A percentile compares a stretch with the other conserved stretches of the same genome.
These are phyloP conservation scores for Lepus townsendii DNA, from an alignment of 2,797 vertebrate genomes.

Conservation along the genomic window DNA sequence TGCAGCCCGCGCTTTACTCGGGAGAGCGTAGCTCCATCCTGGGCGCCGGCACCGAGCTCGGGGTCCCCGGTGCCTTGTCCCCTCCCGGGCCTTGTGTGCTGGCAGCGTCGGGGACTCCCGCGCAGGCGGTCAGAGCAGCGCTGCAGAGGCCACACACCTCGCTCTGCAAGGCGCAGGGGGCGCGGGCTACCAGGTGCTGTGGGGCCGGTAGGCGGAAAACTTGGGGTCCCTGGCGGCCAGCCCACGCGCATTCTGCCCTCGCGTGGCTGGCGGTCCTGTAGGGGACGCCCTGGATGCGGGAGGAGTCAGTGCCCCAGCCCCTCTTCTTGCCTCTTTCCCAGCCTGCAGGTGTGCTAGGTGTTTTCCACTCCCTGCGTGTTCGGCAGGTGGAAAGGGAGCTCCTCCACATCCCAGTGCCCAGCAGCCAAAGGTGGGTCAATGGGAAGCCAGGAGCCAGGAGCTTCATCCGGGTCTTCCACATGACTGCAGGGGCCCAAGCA, in stretches of 20 bases:
- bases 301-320: too few relatives aligned
- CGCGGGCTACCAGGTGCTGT: too few relatives aligned
- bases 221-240: neutral
- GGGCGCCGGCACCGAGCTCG: accelerated
- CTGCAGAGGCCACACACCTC: neutral
- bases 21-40: accelerated
- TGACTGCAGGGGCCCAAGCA: too few relatives aligned
- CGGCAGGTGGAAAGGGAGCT: neutral
- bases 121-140: constrained; percentile 47
- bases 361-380: neutral
- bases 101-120: neutral
- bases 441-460: too few relatives aligned
- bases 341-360: too few relatives aligned
- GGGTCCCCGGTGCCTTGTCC: accelerated
- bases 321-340: neutral
- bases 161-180: neutral
- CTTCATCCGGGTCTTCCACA: too few relatives aligned
- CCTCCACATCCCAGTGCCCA: too few relatives aligned
- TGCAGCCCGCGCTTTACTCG: neutral
- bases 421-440: too few relatives aligned
- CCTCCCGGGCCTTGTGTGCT: neutral
- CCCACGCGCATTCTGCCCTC: neutral
- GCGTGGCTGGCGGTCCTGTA: neutral
- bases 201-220: neutral
- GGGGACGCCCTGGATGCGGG: too few relatives aligned